Evolutionary conservation across 2,113 vertebrate genomes (phyloP).

Genomic region (Eurypyga helias): DNA sequence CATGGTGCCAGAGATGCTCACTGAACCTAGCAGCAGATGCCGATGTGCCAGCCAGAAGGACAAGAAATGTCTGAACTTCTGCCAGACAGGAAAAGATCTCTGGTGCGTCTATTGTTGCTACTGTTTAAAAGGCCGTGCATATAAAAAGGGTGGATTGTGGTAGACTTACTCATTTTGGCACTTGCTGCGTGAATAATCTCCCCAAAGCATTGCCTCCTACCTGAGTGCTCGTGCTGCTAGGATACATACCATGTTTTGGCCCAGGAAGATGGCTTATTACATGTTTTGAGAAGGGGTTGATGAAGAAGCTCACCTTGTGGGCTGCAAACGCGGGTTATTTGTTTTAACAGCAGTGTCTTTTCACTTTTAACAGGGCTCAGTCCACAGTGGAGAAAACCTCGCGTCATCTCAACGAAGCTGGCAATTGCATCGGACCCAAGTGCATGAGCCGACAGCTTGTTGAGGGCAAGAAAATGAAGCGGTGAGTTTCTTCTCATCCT

Average conservation of each 20-base stretch:
- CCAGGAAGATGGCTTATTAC: background rate
- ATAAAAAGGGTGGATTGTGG: conserved; percentile 4
- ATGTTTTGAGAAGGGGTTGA: conserved; percentile 18
- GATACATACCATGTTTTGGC: background rate
- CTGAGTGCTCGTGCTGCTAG: background rate
- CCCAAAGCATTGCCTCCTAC: background rate
- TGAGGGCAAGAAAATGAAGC: conserved; percentile 67
- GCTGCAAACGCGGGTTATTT: background rate
- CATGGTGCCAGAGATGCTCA: background rate
- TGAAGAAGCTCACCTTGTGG: background rate
- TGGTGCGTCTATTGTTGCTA: conserved; percentile 62
- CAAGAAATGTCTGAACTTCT: conserved; percentile 86
- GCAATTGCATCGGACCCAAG: conserved; percentile 56
- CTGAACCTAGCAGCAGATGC: conserved; percentile 77
- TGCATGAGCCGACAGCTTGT: conserved; percentile 40
- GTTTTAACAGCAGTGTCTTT: conserved; percentile 5
- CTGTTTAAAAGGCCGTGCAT: background rate
- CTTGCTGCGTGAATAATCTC: background rate
- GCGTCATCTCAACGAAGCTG: conserved; percentile 12
- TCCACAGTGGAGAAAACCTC: conserved; percentile 65
- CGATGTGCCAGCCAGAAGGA: conserved; percentile 81
- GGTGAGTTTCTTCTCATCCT: conserved; percentile 63
- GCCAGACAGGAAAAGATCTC: conserved; percentile 75
- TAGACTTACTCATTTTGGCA: background rate
- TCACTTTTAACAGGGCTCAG: conserved; percentile 68